Evolutionary conservation across 2,888 invertebrate species (phyloP).

Genomic region (Conus canariensis): DNA sequence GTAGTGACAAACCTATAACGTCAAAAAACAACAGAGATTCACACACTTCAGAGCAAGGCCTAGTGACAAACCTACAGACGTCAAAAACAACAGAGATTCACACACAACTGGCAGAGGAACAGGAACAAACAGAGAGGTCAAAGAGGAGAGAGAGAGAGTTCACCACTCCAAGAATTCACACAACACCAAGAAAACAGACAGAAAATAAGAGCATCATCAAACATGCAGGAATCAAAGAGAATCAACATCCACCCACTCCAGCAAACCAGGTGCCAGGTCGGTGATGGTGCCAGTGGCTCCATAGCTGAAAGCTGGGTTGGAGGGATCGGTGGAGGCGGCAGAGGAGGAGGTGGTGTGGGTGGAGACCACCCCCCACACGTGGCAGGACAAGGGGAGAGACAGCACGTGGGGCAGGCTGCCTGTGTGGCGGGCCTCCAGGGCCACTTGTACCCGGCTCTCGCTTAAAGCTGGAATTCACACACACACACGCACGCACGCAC

Average conservation of each 20-base stretch:
- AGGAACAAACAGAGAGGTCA: too few relatives aligned
- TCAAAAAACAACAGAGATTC: too few relatives aligned
- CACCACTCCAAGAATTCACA: too few relatives aligned
- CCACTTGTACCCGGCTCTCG: constrained; percentile 22
- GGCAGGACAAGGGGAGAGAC: constrained; percentile 10
- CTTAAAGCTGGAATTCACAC: background rate
- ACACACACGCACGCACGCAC: background rate
- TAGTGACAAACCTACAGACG: too few relatives aligned
- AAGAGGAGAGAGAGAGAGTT: too few relatives aligned
- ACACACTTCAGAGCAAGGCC: too few relatives aligned
- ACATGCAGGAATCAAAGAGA: too few relatives aligned
- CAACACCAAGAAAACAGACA: too few relatives aligned
- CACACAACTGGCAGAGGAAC: too few relatives aligned
- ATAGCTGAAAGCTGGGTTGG: background rate
- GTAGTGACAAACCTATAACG: too few relatives aligned
- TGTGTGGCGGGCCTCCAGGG: constrained; percentile 19
- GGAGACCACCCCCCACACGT: constrained; percentile 24
- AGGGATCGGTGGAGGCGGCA: background rate
- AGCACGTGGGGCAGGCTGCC: constrained; percentile 23
- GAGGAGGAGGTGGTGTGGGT: background rate
- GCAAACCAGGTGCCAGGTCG: background rate
- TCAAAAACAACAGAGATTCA: too few relatives aligned
- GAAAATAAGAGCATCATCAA: too few relatives aligned
- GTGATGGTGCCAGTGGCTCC: background rate
- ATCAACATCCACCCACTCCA: constrained; percentile 12